Conservation (phyloP, 1,140 invertebrate species). For the Dryas iulia region DNA sequence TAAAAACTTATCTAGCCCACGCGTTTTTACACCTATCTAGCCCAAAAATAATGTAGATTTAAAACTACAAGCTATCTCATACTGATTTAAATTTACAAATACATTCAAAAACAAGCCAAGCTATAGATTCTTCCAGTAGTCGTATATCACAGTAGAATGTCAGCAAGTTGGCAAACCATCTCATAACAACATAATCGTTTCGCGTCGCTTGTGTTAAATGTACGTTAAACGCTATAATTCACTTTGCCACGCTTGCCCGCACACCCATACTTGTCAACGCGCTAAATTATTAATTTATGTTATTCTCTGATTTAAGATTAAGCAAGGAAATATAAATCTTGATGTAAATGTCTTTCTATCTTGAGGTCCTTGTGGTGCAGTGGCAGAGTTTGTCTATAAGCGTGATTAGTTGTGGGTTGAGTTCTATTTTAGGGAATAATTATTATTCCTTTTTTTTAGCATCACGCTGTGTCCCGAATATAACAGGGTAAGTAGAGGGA, state of each 20-base stretch:
- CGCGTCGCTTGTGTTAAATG: conserved; percentile 16
- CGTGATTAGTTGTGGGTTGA: no score
- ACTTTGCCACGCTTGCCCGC: conserved; percentile 11
- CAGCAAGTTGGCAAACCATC: conserved; percentile 17
- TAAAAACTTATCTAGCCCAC: no score
- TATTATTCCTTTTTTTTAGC: no score
- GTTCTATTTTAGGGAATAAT: no score
- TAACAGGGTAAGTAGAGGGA: no score
- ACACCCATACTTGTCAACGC: conserved; percentile 13
- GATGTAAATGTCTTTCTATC: no score
- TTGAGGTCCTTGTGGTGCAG: not conserved
- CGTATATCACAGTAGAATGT: not conserved
- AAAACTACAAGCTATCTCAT: no score
- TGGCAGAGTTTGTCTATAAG: no score
- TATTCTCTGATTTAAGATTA: conserved; percentile 9
- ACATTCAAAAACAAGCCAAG: not conserved
- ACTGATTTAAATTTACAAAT: no score
- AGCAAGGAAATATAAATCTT: not conserved
- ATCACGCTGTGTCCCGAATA: no score
- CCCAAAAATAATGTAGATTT: no score
- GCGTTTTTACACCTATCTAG: no score
- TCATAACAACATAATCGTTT: conserved; percentile 14
- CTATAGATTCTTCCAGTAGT: not conserved
- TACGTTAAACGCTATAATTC: conserved; percentile 18
- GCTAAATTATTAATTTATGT: conserved; percentile 5